Evolutionary conservation across 2,113 vertebrate genomes (phyloP).

Genomic region (Phyllostomus discolor): DNA sequence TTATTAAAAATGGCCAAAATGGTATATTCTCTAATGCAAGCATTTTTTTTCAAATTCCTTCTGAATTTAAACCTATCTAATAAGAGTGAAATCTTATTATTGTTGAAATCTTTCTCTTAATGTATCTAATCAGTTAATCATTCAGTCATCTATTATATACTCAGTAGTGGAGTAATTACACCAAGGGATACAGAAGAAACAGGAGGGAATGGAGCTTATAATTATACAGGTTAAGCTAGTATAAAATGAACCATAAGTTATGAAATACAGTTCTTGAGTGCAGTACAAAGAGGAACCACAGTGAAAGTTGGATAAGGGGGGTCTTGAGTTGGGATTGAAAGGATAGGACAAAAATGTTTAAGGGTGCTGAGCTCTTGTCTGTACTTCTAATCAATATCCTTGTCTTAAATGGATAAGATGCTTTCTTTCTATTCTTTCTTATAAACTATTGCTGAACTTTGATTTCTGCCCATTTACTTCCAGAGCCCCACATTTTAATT

Average conservation of each 20-base stretch:
- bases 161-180: not conserved
- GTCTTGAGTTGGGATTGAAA: not conserved
- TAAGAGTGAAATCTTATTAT: not conserved
- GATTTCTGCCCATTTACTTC: not conserved
- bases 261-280: not conserved
- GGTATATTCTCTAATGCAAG: not conserved
- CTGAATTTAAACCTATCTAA: not conserved
- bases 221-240: rapidly evolving
- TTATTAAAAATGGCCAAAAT: not conserved
- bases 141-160: not conserved
- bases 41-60: not conserved
- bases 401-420: not conserved
- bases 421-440: not conserved
- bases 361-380: not conserved
- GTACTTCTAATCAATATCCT: not conserved
- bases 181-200: not conserved
- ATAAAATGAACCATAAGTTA: not conserved
- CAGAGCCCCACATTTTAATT: not conserved
- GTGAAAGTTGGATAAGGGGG: not conserved
- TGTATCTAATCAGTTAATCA: not conserved
- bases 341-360: not conserved
- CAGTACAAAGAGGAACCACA: not conserved
- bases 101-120: not conserved
- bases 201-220: not conserved
- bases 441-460: not conserved